Base-by-base conservation (phyloP, 2,113 vertebrate genomes). In the Pedetes capensis region DNA sequence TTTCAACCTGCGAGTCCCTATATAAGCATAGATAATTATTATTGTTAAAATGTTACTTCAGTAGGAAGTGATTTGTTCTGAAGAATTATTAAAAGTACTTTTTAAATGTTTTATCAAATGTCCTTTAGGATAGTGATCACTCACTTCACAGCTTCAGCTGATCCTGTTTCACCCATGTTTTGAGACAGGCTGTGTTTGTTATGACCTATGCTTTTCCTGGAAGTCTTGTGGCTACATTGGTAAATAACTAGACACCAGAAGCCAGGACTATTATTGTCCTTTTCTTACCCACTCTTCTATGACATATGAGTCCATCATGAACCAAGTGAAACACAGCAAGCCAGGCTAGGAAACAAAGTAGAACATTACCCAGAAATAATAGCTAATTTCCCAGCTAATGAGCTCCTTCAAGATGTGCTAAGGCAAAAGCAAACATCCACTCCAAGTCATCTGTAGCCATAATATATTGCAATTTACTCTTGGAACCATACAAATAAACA, bases 241-340 rank as follows among this genome's bases (percentile, higher is more conserved):
- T 94, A 97, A 98, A 97, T 66, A 96, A 89, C 32, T 55, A 71
- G 37, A 27, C 75, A 72, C 22, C 61, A 89, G 83, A 78, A 94
- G 39, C 59, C 57, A 95, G n/a, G 74, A 72, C 17, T 34, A 22
- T 44, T 37, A 69, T 25, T 93, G 75, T 57, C 47, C 8, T 94
- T 96, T 91, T 94, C 82, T 89, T 27, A 7, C 34, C 51, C n/a
- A 2, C 18, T 42, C 53, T 95, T 86, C 25, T 22, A 39, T 42
- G 81, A 97, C 87, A 72, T 51, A 53, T 59, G 80, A 74, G 63
- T 96, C 83, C 49, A 25, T 96, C 85, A 82, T 92, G 94, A 95
- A 44, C 71, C 57, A 92, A 97, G n/a, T 49, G 87, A 96, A 97
- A 91, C 95, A 96, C 47, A 87, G 37, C 68, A 87, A 92, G 49